Evolutionary conservation across 2,888 invertebrate genomes (phyloP).

Genomic region (Unio delphinus): DNA sequence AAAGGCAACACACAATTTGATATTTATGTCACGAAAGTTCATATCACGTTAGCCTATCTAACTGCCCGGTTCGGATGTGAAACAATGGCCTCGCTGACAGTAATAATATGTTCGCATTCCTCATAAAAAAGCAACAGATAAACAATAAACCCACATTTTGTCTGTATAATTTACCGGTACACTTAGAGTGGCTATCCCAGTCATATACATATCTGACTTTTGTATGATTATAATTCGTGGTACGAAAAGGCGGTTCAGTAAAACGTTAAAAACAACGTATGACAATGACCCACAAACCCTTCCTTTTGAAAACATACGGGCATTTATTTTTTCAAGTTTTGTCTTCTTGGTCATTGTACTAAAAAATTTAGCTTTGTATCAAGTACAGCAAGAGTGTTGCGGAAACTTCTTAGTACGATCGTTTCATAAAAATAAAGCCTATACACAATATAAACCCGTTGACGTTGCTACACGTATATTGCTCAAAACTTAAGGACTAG

Average conservation of each 20-base stretch:
- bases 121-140: too few relatives aligned
- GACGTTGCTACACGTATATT: slow-evolving; percentile 6
- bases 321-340: slow-evolving; percentile 16
- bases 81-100: too few relatives aligned
- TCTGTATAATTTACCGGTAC: too few relatives aligned
- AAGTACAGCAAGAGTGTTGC: slow-evolving; percentile 11
- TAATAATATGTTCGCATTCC: too few relatives aligned
- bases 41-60: too few relatives aligned
- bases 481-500: slow-evolving; percentile 8
- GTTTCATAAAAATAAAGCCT: slow-evolving; percentile 4
- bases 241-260: slow-evolving; percentile 12
- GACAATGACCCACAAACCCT: neutral
- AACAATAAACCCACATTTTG: too few relatives aligned
- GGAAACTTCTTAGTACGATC: slow-evolving; percentile 18
- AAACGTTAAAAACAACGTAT: slow-evolving; percentile 15
- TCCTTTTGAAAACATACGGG: slow-evolving; percentile 18
- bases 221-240: slow-evolving; percentile 17
- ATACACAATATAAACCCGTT: slow-evolving; percentile 16
- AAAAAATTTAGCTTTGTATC: slow-evolving; percentile 11
- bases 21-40: too few relatives aligned
- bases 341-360: slow-evolving; percentile 14
- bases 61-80: too few relatives aligned
- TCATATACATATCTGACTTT: slow-evolving; percentile 31
- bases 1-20: too few relatives aligned
- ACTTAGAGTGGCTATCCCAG: too few relatives aligned